Percentiles rank a stretch among this genome's conserved stretches.
Evolutionary conservation across 2,797 vertebrate species (phyloP).

Genomic region (Champsocephalus gunnari): DNA sequence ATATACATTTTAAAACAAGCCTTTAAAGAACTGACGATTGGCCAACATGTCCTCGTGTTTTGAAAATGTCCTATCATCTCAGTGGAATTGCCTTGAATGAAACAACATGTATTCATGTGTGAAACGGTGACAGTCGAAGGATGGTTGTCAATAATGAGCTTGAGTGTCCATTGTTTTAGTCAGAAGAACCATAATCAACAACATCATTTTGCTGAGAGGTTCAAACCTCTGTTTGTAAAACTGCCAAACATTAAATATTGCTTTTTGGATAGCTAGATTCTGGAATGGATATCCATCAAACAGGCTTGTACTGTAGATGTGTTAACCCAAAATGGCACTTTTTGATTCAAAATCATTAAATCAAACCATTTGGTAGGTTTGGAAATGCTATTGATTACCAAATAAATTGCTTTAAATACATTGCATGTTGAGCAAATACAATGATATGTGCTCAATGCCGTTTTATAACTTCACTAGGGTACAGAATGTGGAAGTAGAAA

Average conservation of each 20-base stretch:
- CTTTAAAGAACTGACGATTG: neutral
- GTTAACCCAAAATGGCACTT: neutral
- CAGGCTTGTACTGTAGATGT: constrained; percentile 2
- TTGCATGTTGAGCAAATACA: neutral
- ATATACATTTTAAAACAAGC: neutral
- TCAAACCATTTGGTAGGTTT: constrained; percentile 4
- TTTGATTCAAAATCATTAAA: constrained; percentile 14
- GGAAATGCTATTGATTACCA: constrained; percentile 1
- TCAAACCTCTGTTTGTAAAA: constrained; percentile 19
- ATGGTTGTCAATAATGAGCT: constrained; percentile 46
- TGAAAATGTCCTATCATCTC: neutral
- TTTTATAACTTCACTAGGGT: constrained; percentile 48
- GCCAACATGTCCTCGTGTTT: neutral
- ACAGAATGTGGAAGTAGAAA: constrained; percentile 40
- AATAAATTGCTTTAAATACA: constrained; percentile 20
- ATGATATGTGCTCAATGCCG: constrained; percentile 39
- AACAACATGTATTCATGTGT: constrained; percentile 42
- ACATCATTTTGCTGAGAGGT: neutral
- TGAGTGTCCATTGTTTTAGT: constrained; percentile 29
- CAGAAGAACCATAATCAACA: constrained; percentile 17
- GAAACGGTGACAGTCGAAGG: constrained; percentile 9
- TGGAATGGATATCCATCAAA: constrained; percentile 28
- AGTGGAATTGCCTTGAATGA: constrained; percentile 23
- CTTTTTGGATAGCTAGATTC: constrained; percentile 12
- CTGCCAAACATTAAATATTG: constrained; percentile 14